A percentile compares a stretch with the other conserved stretches of the same genome.
phyloP scores from a whole-genome alignment of 37 sponge, comb jelly and placozoan species.

The Halichondria panicea region DNA sequence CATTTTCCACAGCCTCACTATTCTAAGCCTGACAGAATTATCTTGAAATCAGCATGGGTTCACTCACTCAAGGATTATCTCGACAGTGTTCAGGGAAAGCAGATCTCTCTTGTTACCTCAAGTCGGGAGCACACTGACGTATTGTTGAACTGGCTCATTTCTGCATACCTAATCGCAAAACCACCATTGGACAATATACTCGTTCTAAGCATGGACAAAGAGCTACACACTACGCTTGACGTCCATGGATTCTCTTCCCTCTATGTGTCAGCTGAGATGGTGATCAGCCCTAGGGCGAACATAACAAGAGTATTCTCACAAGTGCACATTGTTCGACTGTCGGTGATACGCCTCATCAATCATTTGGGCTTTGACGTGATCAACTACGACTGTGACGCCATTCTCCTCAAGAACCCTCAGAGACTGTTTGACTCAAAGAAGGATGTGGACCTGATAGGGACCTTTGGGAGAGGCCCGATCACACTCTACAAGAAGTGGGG shows the following conservation, averaged over 20 bases:
- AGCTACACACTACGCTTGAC: background rate
- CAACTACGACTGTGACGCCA: conserved; percentile 52
- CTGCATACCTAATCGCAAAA: conserved; percentile 19
- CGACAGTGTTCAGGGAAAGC: conserved; percentile 5
- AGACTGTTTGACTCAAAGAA: conserved; percentile 27
- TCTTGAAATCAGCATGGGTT: conserved; percentile 27
- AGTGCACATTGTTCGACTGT: conserved; percentile 40
- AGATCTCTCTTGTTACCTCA: conserved; percentile 41
- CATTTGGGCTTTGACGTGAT: conserved; percentile 43
- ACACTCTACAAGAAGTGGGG: conserved; percentile 38
- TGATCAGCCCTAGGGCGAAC: conserved; percentile 18
- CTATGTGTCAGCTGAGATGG: conserved; percentile 21
- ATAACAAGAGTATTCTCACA: conserved; percentile 26
- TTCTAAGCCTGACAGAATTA: background rate
- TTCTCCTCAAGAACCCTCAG: conserved; percentile 36
- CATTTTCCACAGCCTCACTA: conserved; percentile 43
- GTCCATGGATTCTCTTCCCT: conserved; percentile 10
- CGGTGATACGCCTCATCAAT: conserved; percentile 42
- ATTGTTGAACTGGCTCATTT: conserved; percentile 42
- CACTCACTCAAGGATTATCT: conserved; percentile 2
- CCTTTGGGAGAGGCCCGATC: conserved; percentile 40
- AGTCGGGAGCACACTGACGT: conserved; percentile 41
- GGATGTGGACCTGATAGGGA: conserved; percentile 36
- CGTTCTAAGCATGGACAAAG: conserved; percentile 36
- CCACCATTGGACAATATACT: conserved; percentile 34